phyloP scores from a whole-genome alignment of 2,113 vertebrate genomes.

The Zosterops japonicus region DNA sequence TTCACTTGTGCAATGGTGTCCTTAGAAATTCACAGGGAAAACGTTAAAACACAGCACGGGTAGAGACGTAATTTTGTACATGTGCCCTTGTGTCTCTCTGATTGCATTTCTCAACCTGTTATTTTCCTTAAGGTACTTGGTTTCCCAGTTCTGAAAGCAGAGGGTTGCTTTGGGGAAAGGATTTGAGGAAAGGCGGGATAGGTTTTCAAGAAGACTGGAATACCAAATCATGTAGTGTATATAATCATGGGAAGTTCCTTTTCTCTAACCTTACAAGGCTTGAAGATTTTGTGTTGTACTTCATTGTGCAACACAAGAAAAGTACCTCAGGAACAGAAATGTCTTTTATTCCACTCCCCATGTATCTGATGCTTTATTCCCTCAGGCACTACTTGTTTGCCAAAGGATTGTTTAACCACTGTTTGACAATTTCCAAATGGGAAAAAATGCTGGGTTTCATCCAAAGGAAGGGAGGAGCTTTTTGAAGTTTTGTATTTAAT shows the following conservation, averaged over 20 bases:
- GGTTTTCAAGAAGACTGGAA: not conserved
- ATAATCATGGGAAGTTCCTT: slow-evolving; percentile 11
- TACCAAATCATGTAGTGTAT: not conserved
- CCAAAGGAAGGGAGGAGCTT: slow-evolving; percentile 71
- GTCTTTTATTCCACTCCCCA: slow-evolving; percentile 43
- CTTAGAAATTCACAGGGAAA: not conserved
- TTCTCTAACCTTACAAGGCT: slow-evolving; percentile 40
- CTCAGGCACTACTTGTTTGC: slow-evolving; percentile 51
- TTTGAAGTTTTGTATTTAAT: slow-evolving; percentile 68
- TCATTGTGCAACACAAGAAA: slow-evolving; percentile 30
- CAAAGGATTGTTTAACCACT: slow-evolving; percentile 69
- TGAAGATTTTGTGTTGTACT: slow-evolving; percentile 31
- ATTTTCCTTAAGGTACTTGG: not conserved
- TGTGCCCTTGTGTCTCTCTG: rapidly evolving
- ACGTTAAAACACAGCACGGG: rapidly evolving
- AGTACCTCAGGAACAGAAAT: slow-evolving; percentile 46
- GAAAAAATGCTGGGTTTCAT: slow-evolving; percentile 49
- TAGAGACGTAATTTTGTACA: not conserved
- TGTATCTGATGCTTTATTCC: slow-evolving; percentile 56
- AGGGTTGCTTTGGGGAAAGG: not conserved
- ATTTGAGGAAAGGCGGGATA: not conserved
- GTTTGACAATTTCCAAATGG: slow-evolving; percentile 67
- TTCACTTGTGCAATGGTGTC: not conserved
- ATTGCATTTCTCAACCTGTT: not conserved
- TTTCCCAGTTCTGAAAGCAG: not conserved